Conservation (phyloP, 2,888 invertebrate genomes). For the Parascotia fuliginaria region DNA sequence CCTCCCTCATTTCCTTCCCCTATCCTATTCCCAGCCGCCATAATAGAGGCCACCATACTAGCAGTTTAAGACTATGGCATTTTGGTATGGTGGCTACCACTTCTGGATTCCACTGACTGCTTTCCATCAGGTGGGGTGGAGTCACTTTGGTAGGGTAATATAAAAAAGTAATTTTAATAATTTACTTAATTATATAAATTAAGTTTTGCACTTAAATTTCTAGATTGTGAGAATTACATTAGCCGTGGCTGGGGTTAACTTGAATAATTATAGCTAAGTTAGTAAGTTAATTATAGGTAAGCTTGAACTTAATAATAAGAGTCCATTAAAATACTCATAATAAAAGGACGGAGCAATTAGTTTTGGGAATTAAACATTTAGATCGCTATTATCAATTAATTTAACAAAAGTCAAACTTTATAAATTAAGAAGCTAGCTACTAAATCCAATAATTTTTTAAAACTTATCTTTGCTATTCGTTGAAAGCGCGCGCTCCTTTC, state of each 20-base stretch:
- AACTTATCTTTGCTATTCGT: conserved; percentile 32
- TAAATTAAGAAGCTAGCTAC: neutral
- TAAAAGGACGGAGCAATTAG: conserved; percentile 1
- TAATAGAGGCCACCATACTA: too few relatives aligned
- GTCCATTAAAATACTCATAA: conserved; percentile 14
- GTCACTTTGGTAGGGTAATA: too few relatives aligned
- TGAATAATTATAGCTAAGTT: conserved; percentile 16
- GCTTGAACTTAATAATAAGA: conserved; percentile 1
- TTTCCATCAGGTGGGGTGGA: too few relatives aligned
- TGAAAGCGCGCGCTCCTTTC: conserved; percentile 15
- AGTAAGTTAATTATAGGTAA: neutral
- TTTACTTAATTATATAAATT: too few relatives aligned
- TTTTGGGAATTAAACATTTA: conserved; percentile 9
- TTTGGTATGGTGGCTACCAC: too few relatives aligned
- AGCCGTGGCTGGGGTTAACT: conserved; percentile 3
- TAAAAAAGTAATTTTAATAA: too few relatives aligned
- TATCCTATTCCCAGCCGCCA: too few relatives aligned
- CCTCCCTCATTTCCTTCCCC: too few relatives aligned
- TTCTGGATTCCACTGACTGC: too few relatives aligned
- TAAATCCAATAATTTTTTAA: conserved; percentile 29
- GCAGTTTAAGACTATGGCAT: too few relatives aligned
- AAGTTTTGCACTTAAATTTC: neutral
- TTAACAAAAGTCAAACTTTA: neutral
- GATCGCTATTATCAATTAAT: conserved; percentile 4
- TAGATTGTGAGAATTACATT: conserved; percentile 20